Evolutionary conservation across 2,888 invertebrate genomes (phyloP).

Genomic region (Alloscopus bannaensis): DNA sequence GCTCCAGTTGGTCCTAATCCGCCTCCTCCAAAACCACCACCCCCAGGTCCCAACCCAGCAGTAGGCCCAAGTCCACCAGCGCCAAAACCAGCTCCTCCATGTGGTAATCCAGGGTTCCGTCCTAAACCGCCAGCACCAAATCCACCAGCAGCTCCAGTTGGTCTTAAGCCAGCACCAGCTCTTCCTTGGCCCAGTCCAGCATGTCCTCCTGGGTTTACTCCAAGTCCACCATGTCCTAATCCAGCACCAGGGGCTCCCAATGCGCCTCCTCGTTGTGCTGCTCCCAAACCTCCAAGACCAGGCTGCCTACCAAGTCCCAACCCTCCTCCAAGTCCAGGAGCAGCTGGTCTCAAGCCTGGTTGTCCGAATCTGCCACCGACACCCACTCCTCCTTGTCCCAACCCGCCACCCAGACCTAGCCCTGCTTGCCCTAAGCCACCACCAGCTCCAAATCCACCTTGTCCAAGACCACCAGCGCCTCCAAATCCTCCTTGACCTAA

Average conservation of each 20-base stretch:
- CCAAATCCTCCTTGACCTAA: slow-evolving; percentile 12
- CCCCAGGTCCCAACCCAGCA: too few relatives aligned
- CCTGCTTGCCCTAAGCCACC: background rate
- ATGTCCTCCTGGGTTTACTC: slow-evolving; percentile 6
- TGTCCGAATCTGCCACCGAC: too few relatives aligned
- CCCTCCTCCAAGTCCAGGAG: slow-evolving; percentile 5
- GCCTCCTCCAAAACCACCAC: slow-evolving; percentile 23
- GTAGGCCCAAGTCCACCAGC: background rate
- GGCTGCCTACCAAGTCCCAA: background rate
- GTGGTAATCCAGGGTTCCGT: background rate
- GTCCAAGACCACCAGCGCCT: slow-evolving; percentile 3
- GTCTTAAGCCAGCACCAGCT: too few relatives aligned
- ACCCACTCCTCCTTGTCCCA: background rate
- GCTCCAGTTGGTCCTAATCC: background rate
- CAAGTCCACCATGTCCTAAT: background rate
- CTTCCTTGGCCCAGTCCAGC: background rate
- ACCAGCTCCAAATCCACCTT: slow-evolving; percentile 9
- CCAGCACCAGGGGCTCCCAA: background rate
- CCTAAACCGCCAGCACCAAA: background rate
- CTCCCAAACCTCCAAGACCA: slow-evolving; percentile 16
- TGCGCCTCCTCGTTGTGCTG: background rate
- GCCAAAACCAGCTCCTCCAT: background rate
- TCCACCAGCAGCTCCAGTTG: background rate
- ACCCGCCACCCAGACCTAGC: background rate
- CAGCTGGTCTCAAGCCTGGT: background rate